phyloP scores from a whole-genome alignment of 53 echinoderm and acorn worm genomes.

The Crossaster papposus region DNA sequence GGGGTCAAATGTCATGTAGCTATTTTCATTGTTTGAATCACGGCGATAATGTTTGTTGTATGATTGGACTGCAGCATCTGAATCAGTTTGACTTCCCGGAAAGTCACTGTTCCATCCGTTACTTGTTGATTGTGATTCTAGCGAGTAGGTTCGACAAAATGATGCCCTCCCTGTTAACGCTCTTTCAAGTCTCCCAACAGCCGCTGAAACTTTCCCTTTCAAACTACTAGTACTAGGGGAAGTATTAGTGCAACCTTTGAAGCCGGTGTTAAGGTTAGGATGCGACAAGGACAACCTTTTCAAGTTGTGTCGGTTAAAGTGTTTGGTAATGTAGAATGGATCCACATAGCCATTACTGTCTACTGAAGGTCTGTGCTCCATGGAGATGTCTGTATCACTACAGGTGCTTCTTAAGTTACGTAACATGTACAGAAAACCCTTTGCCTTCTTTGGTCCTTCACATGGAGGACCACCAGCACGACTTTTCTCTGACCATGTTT shows the following conservation, averaged over 20 bases:
- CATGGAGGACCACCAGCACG: neutral
- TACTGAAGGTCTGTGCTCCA: conserved; percentile 44
- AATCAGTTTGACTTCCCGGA: conserved; percentile 43
- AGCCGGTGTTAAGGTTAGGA: conserved; percentile 20
- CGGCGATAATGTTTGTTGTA: neutral
- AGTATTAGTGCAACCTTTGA: conserved; percentile 26
- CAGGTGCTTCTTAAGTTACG: conserved; percentile 40
- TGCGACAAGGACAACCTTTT: conserved; percentile 45
- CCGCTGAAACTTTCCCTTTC: conserved; percentile 41
- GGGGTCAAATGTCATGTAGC: conserved; percentile 52
- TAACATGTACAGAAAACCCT: conserved; percentile 29
- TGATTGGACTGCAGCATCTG: conserved; percentile 3
- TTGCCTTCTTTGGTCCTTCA: conserved; percentile 12
- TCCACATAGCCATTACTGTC: conserved; percentile 54
- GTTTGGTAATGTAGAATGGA: conserved; percentile 49
- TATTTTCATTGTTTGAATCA: neutral
- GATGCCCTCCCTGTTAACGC: conserved; percentile 23
- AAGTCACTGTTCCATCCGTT: conserved; percentile 49
- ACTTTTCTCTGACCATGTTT: conserved; percentile 54
- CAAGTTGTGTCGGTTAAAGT: conserved; percentile 39
- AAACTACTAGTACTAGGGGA: conserved; percentile 24
- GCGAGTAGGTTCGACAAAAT: conserved; percentile 33
- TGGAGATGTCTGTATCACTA: conserved; percentile 40
- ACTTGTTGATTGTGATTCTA: conserved; percentile 54
- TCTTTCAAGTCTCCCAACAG: conserved; percentile 44